These are phyloP conservation scores for Lepidothrix coronata DNA, from an alignment of 2,113 vertebrate genomes.

Conservation along the genomic window DNA sequence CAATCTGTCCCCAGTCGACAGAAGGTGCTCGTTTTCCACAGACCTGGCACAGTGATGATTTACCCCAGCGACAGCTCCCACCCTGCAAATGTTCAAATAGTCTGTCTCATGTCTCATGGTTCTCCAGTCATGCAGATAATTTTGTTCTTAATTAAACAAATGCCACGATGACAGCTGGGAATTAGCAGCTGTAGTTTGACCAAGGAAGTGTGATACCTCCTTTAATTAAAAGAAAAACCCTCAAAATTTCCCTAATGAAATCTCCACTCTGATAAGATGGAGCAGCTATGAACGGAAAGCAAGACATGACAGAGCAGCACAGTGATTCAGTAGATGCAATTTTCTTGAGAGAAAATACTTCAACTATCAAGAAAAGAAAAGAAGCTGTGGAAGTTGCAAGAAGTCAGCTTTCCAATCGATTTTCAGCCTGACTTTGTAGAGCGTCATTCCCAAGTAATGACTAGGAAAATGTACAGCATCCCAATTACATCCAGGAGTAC, in stretches of 20 bases:
- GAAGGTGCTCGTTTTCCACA: background rate
- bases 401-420: background rate
- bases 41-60: accelerated
- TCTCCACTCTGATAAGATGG: background rate
- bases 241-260: slow-evolving; percentile 6
- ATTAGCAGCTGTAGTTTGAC: slow-evolving; percentile 12
- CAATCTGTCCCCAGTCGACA: accelerated
- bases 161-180: slow-evolving; percentile 18
- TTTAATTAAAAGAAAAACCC: slow-evolving; percentile 45
- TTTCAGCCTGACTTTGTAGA: background rate
- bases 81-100: background rate
- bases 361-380: background rate
- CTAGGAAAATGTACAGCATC: background rate
- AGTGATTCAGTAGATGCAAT: background rate
- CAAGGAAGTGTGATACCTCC: background rate
- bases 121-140: background rate
- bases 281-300: background rate
- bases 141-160: slow-evolving; percentile 42
- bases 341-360: background rate
- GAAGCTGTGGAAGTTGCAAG: background rate
- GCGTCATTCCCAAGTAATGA: background rate
- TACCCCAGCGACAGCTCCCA: background rate
- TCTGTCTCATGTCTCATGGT: background rate
- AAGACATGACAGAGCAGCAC: background rate
- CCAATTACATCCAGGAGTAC: background rate